Evolutionary conservation across 2,888 invertebrate genomes (phyloP), one percentile per base, ranked within the genome.

Genomic region (Heliconius cydno): DNA sequence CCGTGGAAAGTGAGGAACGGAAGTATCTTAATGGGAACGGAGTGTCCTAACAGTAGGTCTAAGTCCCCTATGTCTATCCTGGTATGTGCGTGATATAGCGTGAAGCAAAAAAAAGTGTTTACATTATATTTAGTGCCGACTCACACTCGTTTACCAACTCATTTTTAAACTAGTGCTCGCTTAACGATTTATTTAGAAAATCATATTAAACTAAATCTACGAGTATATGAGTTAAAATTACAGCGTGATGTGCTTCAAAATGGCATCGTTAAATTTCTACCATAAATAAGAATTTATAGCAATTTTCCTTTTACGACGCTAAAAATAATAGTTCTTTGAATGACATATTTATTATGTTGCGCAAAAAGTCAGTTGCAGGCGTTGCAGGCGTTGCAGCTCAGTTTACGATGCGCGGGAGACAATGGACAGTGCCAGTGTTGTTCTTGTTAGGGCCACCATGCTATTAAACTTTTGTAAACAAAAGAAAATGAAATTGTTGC

Each of bases 351-450:
- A 84, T 84, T 84, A 83, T 83, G 81, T 83, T 80, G 81, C 78
- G 81, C 76, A 84, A 77, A 84, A 82, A 81, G 82, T 76, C 77
- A 80, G 83, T 80, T 84, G 81, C 34, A 34, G 34, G 34, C 34
- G 7, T 34, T 34, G 34, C 83, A 86, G 86, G 34, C 34, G 7
- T 34, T 34, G 34, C 83, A 86, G 86, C 89, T 88, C 91, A 90
- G 86, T 89, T 88, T 91, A 91, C 91, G 90, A 90, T 85, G 88
- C 86, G 86, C 74, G 73, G 79, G 87, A 89, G 90, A 92, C 93
- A 91, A 91, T 92, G 89, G 92, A 85, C 87, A 74, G 80, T 70
- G 79, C 79, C 77, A 79, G 84, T 83, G 80, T 83, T 84, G 84
- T 84, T 83, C 84, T 82, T 84, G 83, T 82, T 82, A 84, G 84